Evolutionary conservation across 2,797 vertebrate genomes (phyloP), one percentile per base, ranked within the genome.

Genomic region (Taenioides sp.): DNA sequence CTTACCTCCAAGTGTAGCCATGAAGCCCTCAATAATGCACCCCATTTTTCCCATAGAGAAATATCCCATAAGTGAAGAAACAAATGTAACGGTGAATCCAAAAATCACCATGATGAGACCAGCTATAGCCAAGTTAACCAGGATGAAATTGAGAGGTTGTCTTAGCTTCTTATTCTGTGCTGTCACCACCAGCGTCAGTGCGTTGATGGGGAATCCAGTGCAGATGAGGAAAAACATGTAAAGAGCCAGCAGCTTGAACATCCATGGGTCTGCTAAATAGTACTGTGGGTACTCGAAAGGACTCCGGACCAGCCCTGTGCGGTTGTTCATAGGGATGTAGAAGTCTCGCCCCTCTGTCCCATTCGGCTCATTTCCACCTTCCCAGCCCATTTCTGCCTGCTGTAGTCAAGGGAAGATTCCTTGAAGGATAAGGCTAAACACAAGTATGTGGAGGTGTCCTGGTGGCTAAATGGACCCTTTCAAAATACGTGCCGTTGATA

Each of bases 331-430:
- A 40, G 94, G 94, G 78, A 94, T 85, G 0, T 95, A 94, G 77
- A 94, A 95, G 83, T 94, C 93, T 58, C 82, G 69, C 28, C 94
- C 94, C 67, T 94, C 94, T 0, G 93, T 94, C 80, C 93, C 92
- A 1, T 94, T 94, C 1, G 37, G 37, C 62, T 71, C 71, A 57
- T 61, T 71, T 58, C 55, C 55, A 27, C 23, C 14, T 12, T 65
- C 40, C 63, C 37, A 64, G 22, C n/a, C 62, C 63, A 65, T 64
- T 49, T 7, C 43, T 59, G 25, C 25, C 23, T 27, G 12, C 14
- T 59, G 25, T 28, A 22, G 9, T 55, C 54, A 55, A 59, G 57
- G 25, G 12, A 58, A 6, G 25, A 25, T 58, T 14, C 25, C 14
- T 28, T 25, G 14, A 28, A 27, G 14, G 57, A 16, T 28, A 61